These are phyloP conservation scores for Caenorhabditis brenneri DNA, from an alignment of 1,140 invertebrate genomes.

Conservation along the genomic window DNA sequence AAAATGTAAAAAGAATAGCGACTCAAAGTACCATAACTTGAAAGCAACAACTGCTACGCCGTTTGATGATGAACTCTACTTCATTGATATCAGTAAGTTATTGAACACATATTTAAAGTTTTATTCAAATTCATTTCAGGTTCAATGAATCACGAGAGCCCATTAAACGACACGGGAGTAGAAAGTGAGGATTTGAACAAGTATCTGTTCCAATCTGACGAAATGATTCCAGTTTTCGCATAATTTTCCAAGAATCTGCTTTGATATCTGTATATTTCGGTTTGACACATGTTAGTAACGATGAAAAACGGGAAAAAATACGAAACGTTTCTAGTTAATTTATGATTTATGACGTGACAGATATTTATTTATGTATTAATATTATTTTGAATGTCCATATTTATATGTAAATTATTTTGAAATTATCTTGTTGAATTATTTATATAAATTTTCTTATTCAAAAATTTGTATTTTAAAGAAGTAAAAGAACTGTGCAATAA, in stretches of 20 bases:
- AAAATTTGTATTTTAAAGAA: no score
- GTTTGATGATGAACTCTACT: slow-evolving; percentile 50
- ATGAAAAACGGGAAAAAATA: slow-evolving; percentile 3
- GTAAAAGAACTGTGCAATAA: no score
- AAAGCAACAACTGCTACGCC: slow-evolving; percentile 1
- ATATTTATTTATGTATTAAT: slow-evolving; percentile 34
- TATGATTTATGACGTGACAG: neutral
- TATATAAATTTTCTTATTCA: no score
- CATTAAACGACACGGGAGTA: slow-evolving; percentile 4
- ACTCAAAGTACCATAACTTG: slow-evolving; percentile 47
- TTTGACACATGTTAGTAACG: slow-evolving; percentile 6
- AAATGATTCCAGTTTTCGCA: slow-evolving; percentile 50
- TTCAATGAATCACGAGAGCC: slow-evolving; percentile 14
- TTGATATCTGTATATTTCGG: slow-evolving; percentile 22
- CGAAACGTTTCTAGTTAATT: neutral
- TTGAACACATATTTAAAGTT: neutral
- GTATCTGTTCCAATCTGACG: slow-evolving; percentile 52
- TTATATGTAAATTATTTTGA: neutral
- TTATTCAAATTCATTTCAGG: slow-evolving; percentile 11
- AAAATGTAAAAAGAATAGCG: slow-evolving; percentile 25
- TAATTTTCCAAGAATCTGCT: slow-evolving; percentile 19
- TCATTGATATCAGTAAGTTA: slow-evolving; percentile 53
- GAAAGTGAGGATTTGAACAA: slow-evolving; percentile 46
- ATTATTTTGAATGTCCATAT: neutral
- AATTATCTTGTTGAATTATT: no score